Evolutionary conservation across 2,888 invertebrate genomes (phyloP).

Genomic region (Augochlorella aurata): DNA sequence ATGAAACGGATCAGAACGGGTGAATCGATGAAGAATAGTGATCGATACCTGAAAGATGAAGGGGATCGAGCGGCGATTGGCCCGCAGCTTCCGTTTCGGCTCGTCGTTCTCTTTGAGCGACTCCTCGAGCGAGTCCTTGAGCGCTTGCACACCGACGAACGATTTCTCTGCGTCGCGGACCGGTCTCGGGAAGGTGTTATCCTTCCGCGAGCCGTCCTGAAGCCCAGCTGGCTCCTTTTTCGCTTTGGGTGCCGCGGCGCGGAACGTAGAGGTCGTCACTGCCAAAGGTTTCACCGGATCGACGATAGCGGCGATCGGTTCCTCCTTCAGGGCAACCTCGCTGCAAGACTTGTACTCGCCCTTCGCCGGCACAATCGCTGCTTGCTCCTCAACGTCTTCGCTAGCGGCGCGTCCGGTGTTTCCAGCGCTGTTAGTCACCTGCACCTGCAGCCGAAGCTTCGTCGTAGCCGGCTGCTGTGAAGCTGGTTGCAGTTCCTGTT

Average conservation of each 20-base stretch:
- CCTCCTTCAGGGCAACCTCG: neutral
- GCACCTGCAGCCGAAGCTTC: slow-evolving; percentile 25
- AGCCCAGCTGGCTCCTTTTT: slow-evolving; percentile 23
- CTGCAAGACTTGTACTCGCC: neutral
- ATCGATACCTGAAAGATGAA: slow-evolving; percentile 69
- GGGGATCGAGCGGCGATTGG: slow-evolving; percentile 18
- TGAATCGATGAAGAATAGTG: neutral
- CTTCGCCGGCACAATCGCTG: neutral
- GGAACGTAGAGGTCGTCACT: slow-evolving; percentile 81
- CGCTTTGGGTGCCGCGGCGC: slow-evolving; percentile 36
- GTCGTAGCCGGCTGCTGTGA: neutral
- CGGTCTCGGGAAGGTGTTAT: slow-evolving; percentile 61
- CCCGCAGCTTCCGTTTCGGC: slow-evolving; percentile 39
- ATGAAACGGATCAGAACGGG: too few species aligned
- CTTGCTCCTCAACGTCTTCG: slow-evolving; percentile 12
- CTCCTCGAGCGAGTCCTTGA: slow-evolving; percentile 51
- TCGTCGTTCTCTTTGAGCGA: slow-evolving; percentile 61
- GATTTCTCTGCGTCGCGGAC: slow-evolving; percentile 55
- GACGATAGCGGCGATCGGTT: neutral
- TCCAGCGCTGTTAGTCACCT: slow-evolving; percentile 6
- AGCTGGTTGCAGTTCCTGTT: neutral
- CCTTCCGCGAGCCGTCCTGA: slow-evolving; percentile 61
- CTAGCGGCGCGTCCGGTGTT: neutral
- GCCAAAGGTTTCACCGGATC: slow-evolving; percentile 70
- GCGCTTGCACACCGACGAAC: slow-evolving; percentile 48